Conservation (phyloP, 2,113 vertebrate species). For the Motacilla alba region DNA sequence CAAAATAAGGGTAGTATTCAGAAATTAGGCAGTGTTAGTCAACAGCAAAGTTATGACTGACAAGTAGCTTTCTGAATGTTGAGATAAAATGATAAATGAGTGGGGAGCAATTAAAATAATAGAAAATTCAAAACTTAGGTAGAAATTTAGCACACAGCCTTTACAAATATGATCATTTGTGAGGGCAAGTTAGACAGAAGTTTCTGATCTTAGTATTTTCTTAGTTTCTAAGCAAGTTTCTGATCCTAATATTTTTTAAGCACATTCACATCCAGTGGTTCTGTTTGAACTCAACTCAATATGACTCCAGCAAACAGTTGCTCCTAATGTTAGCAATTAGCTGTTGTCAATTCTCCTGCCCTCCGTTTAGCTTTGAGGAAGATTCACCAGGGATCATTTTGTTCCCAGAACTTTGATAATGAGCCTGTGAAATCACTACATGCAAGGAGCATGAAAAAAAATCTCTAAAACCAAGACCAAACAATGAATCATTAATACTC, state of each 20-base stretch:
- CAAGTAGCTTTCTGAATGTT: not conserved
- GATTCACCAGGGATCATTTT: not conserved
- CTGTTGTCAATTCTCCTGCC: not conserved
- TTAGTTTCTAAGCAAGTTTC: not conserved
- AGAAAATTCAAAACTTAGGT: not conserved
- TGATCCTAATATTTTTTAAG: not conserved
- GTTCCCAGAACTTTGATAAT: not conserved
- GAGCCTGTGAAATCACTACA: not conserved
- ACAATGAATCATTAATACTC: conserved; percentile 10
- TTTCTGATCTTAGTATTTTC: not conserved
- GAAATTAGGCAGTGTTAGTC: not conserved
- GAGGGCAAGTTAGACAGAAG: not conserved
- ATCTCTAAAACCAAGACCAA: not conserved
- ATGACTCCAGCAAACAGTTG: not conserved
- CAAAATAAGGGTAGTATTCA: not conserved
- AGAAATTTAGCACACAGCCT: not conserved
- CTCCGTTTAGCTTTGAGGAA: not conserved
- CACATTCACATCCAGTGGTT: not conserved
- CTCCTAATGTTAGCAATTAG: not conserved
- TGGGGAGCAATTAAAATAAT: not conserved
- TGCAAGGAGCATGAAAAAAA: not conserved
- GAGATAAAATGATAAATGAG: not conserved
- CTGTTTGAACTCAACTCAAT: not conserved
- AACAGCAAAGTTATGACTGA: not conserved
- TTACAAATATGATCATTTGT: not conserved